A percentile compares a stretch with the other conserved stretches of the same genome.
Evolutionary conservation across 2,888 invertebrate genomes (phyloP).

Genomic region (Drosophila subquinaria): DNA sequence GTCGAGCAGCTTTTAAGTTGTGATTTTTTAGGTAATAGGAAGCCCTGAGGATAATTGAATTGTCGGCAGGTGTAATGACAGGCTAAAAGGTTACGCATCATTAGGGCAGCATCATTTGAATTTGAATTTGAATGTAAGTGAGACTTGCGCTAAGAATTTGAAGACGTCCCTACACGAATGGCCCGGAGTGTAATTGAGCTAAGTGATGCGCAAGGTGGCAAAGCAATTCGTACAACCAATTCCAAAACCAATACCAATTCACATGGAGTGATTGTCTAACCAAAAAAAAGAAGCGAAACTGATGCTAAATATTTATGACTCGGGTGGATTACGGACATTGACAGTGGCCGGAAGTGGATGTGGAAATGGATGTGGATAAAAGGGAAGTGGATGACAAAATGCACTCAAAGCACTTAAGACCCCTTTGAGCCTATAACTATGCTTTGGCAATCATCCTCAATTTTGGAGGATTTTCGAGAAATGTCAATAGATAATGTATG

Average conservation of each 20-base stretch:
- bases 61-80: slow-evolving; percentile 49
- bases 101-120: slow-evolving; percentile 21
- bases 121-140: slow-evolving; percentile 4
- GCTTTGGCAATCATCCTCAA: slow-evolving; percentile 8
- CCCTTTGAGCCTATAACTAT: slow-evolving; percentile 20
- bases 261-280: slow-evolving; percentile 48
- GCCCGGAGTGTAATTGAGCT: slow-evolving; percentile 39
- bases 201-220: slow-evolving; percentile 37
- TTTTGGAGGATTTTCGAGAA: slow-evolving; percentile 7
- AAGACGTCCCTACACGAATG: slow-evolving; percentile 15
- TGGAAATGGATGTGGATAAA: not conserved
- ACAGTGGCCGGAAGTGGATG: slow-evolving; percentile 1
- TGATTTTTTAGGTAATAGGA: slow-evolving; percentile 30
- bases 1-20: not conserved
- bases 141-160: not conserved
- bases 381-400: slow-evolving; percentile 12
- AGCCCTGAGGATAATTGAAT: slow-evolving; percentile 44
- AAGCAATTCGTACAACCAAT: slow-evolving; percentile 9
- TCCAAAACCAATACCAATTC: slow-evolving; percentile 22
- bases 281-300: slow-evolving; percentile 1
- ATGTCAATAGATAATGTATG: not conserved
- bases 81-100: slow-evolving; percentile 58
- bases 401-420: slow-evolving; percentile 46
- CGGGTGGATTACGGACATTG: slow-evolving; percentile 27
- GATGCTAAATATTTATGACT: slow-evolving; percentile 46